phyloP scores from a whole-genome alignment of 2,888 invertebrate species.

The Mesochorus sp. region DNA sequence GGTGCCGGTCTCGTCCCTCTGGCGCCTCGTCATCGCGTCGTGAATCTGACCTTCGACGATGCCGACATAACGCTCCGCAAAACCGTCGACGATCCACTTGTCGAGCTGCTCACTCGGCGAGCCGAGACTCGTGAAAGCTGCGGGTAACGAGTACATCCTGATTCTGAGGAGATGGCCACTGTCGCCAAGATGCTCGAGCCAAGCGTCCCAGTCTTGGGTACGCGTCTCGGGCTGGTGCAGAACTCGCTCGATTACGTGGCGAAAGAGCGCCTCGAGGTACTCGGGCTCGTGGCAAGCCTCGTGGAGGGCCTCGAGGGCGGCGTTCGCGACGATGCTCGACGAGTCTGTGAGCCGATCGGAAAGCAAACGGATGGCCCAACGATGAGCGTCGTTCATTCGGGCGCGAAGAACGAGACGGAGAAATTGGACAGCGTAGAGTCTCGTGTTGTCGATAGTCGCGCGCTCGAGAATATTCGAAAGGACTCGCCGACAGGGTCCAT shows the following conservation, averaged over 20 bases:
- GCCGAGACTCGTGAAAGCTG: constrained; percentile 83
- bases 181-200: constrained; percentile 83
- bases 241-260: no score
- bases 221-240: no score
- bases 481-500: constrained; percentile 88
- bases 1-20: constrained; percentile 90
- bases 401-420: constrained; percentile 93
- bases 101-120: constrained; percentile 78
- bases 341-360: constrained; percentile 94
- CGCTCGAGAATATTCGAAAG: constrained; percentile 84
- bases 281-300: constrained; percentile 94
- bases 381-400: constrained; percentile 88
- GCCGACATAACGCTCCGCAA: constrained; percentile 88
- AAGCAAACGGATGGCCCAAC: constrained; percentile 94
- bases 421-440: constrained; percentile 96
- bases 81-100: constrained; percentile 78
- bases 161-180: constrained; percentile 84
- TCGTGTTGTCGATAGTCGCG: constrained; percentile 83
- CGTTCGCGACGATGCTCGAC: constrained; percentile 90
- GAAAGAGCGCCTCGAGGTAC: constrained; percentile 74
- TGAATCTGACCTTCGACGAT: constrained; percentile 95
- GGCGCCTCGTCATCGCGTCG: constrained; percentile 92
- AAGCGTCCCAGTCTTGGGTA: constrained; percentile 79
- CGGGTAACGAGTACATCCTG: constrained; percentile 83
- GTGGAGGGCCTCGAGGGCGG: constrained; percentile 92